These are phyloP conservation scores for Drosophila tristis DNA, from an alignment of 1,140 invertebrate genomes.

Conservation along the genomic window DNA sequence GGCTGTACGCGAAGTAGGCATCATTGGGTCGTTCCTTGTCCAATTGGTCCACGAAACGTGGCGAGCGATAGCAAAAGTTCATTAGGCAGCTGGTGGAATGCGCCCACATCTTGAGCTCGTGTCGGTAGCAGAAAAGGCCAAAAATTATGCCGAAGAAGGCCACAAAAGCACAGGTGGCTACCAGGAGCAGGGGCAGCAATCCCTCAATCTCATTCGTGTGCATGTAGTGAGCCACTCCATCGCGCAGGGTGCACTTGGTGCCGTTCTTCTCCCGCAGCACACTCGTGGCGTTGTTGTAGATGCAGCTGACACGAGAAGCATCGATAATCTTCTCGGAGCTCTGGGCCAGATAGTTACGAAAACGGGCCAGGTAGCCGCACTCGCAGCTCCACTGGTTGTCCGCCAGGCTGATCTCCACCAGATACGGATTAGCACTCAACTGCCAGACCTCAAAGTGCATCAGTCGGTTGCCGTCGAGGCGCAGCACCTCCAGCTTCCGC, in stretches of 20 bases:
- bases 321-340: constrained; percentile 91
- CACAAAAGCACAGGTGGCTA: constrained; percentile 90
- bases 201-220: constrained; percentile 91
- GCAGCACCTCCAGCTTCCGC: constrained; percentile 91
- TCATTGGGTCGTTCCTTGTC: constrained; percentile 94
- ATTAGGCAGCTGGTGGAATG: constrained; percentile 90
- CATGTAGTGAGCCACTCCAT: constrained; percentile 88
- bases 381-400: constrained; percentile 96
- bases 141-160: constrained; percentile 89
- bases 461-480: constrained; percentile 93
- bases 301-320: constrained; percentile 88
- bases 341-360: constrained; percentile 90
- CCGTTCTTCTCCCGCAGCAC: constrained; percentile 88
- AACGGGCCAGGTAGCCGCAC: constrained; percentile 91
- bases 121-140: constrained; percentile 91
- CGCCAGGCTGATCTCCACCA: constrained; percentile 91
- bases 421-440: constrained; percentile 90
- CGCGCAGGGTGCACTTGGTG: constrained; percentile 88
- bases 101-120: constrained; percentile 93
- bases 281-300: constrained; percentile 88
- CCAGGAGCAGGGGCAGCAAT: constrained; percentile 90
- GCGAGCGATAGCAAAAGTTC: constrained; percentile 93
- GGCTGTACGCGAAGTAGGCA: constrained; percentile 95
- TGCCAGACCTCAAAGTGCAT: constrained; percentile 91
- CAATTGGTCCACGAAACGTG: constrained; percentile 89